Conservation (phyloP, 1,140 invertebrate genomes). For the Microplitis demolitor region DNA sequence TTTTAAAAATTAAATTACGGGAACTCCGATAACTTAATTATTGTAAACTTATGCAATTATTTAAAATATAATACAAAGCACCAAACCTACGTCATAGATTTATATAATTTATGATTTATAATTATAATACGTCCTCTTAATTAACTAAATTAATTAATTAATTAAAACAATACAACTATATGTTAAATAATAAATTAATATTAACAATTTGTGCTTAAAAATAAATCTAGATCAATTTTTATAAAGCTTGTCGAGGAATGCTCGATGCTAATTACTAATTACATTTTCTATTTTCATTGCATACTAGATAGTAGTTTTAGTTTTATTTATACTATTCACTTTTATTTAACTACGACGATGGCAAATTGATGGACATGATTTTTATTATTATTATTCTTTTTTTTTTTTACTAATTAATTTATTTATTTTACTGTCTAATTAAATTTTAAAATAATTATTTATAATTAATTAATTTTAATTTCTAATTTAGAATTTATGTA, state of each 20-base stretch:
- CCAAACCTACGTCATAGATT: constrained; percentile 33
- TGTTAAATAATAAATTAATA: neutral
- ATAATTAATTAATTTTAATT: neutral
- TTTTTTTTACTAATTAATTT: neutral
- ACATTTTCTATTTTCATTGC: neutral
- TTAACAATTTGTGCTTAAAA: constrained; percentile 17
- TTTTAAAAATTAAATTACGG: neutral
- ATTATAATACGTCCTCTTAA: neutral
- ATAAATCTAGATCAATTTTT: neutral
- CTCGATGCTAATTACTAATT: neutral
- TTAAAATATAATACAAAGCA: constrained; percentile 46
- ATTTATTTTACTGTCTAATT: neutral
- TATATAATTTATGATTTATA: neutral
- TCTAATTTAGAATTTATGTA: constrained; percentile 12
- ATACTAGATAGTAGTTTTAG: neutral
- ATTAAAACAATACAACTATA: too few species aligned
- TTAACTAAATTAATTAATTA: too few species aligned
- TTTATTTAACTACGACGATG: neutral
- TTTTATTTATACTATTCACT: neutral
- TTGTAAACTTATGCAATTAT: neutral
- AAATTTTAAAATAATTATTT: neutral
- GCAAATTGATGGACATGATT: neutral
- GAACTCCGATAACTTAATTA: neutral
- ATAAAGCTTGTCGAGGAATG: neutral
- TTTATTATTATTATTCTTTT: neutral